phyloP scores from a whole-genome alignment of 2,888 invertebrate species.

The Allolobophora icterica region DNA sequence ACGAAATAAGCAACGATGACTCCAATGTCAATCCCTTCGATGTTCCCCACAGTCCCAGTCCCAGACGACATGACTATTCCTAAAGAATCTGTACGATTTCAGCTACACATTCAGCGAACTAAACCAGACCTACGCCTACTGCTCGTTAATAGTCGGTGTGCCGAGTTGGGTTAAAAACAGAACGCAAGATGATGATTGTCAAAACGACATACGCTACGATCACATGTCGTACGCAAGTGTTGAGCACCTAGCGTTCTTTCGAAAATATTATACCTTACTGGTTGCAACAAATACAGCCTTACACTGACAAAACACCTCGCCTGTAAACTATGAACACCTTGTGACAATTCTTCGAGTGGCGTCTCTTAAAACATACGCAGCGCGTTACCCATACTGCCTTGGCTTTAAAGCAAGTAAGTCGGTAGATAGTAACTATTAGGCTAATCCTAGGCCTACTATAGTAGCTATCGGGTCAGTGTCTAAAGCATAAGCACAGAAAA shows the following conservation, averaged over 20 bases:
- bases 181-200: background rate
- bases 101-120: background rate
- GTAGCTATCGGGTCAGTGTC: too few species aligned
- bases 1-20: slow-evolving; percentile 60
- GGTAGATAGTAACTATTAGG: background rate
- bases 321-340: background rate
- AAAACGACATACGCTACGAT: background rate
- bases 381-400: background rate
- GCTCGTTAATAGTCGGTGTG: background rate
- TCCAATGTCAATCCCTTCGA: slow-evolving; percentile 52
- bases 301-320: background rate
- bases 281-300: background rate
- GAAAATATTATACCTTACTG: background rate
- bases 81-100: background rate
- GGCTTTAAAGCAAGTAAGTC: background rate
- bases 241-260: background rate
- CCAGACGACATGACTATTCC: slow-evolving; percentile 26
- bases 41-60: slow-evolving; percentile 25
- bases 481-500: too few species aligned
- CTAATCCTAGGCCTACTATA: too few species aligned
- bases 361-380: background rate
- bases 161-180: background rate
- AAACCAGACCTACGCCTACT: background rate
- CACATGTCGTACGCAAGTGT: too few species aligned
- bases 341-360: background rate